phyloP scores from a whole-genome alignment of 2,888 invertebrate genomes.

The Callosobruchus maculatus region DNA sequence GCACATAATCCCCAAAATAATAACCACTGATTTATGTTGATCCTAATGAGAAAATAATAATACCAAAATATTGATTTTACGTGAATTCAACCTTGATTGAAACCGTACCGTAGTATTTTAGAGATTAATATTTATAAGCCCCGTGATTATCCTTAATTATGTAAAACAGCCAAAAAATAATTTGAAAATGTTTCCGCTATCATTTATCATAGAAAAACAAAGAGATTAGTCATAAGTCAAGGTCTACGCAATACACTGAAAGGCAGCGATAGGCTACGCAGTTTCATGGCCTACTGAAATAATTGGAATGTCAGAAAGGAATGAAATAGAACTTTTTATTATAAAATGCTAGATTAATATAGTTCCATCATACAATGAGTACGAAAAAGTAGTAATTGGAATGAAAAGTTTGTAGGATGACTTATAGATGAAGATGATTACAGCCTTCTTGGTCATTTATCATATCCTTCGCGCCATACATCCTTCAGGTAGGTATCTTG shows the following conservation, averaged over 20 bases:
- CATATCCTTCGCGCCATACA: too few relatives aligned
- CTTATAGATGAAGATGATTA: too few relatives aligned
- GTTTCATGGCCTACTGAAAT: background rate
- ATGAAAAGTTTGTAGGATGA: too few relatives aligned
- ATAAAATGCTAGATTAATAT: too few relatives aligned
- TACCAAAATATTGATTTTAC: background rate
- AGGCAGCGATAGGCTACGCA: background rate
- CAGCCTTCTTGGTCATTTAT: too few relatives aligned
- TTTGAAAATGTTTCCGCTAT: conserved; percentile 19
- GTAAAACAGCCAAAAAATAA: conserved; percentile 13
- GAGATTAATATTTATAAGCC: background rate
- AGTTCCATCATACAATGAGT: too few relatives aligned
- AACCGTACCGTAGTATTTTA: background rate
- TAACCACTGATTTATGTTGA: background rate
- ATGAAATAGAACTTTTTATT: background rate
- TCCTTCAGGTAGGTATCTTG: too few relatives aligned
- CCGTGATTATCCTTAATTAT: background rate
- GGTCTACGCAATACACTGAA: background rate
- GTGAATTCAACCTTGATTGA: background rate
- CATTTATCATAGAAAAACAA: background rate
- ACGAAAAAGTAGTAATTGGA: too few relatives aligned
- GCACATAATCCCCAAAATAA: background rate
- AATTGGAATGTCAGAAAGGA: background rate
- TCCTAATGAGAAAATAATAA: background rate
- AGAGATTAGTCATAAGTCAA: background rate